Evolutionary conservation across 1,140 invertebrate species (phyloP), one percentile per base, ranked within the genome.

Genomic region (Euborellia annulipes): DNA sequence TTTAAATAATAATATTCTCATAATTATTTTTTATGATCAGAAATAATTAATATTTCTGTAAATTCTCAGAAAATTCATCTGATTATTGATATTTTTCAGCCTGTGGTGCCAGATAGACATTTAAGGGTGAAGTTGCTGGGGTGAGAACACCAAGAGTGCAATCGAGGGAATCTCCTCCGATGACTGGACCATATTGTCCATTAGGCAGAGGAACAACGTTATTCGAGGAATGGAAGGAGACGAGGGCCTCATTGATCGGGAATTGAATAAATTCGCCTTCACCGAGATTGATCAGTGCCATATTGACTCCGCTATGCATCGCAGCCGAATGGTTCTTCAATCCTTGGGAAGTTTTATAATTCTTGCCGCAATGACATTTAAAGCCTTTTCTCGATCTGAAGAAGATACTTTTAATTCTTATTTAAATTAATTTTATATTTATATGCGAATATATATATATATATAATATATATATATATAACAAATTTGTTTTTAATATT

Each of bases 311-410:
- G 41, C 67, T 69, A 59, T 79, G 78, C 51, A 75, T 69, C 2
- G 68, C 53, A 38, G 70, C 60, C 3, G 71, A 69, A 56, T 87
- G 83, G 52, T 72, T 78, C 54, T 79, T 81, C 51, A 87, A 64
- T 22, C 79, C 79, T 61, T 82, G 75, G 11, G 72, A 65, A 38
- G 82, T 82, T 59, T 81, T 82, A 64, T 85, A 87, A 58, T 76
- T 83, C 66, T 85, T 87, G 43, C 82, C 81, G 64, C 83, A 87
- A 56, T 77, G 73, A 62, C 83, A 87, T 58, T 79, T 79, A 61
- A 75, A 84, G 4, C 71, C 72, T 66, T 85, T 85, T 57, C 73
- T 75, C 53, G 82, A 67, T 65, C 82, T 84, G 61, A 21, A 67
- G 67, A n/a, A 38, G n/a, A 6, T 17, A n/a, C 36, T 17, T 38